These are phyloP conservation scores for Gymnosoma rotundatum DNA, from an alignment of 2,888 invertebrate species.

Conservation along the genomic window DNA sequence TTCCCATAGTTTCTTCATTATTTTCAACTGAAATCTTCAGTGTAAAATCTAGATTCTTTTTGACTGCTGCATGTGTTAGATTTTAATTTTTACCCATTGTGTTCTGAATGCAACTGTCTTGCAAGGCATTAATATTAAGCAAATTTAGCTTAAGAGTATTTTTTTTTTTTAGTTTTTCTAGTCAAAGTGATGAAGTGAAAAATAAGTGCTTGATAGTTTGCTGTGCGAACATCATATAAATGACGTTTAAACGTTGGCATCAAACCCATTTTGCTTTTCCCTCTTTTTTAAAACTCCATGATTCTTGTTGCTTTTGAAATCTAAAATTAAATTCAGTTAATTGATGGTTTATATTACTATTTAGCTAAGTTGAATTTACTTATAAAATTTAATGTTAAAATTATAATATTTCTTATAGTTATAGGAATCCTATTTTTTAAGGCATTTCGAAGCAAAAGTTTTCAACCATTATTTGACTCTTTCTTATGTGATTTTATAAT, in stretches of 20 bases:
- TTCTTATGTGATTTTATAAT: no score
- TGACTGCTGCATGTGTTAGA: slow-evolving; percentile 33
- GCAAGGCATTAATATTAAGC: slow-evolving; percentile 38
- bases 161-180: background rate
- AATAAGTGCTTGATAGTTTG: slow-evolving; percentile 43
- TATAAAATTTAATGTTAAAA: background rate
- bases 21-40: slow-evolving; percentile 22
- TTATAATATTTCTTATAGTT: background rate
- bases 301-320: slow-evolving; percentile 17
- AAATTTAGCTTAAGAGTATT: slow-evolving; percentile 20
- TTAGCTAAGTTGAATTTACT: slow-evolving; percentile 27
- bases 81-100: slow-evolving; percentile 63
- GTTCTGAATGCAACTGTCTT: slow-evolving; percentile 41
- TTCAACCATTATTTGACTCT: no score
- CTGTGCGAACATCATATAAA: slow-evolving; percentile 39
- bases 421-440: background rate
- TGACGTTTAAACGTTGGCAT: slow-evolving; percentile 36
- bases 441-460: no score
- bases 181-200: slow-evolving; percentile 39
- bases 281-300: slow-evolving; percentile 18
- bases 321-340: slow-evolving; percentile 41
- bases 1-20: slow-evolving; percentile 17
- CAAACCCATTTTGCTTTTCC: slow-evolving; percentile 17
- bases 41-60: slow-evolving; percentile 6
- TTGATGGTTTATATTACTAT: slow-evolving; percentile 30